Percentiles rank a stretch among this genome's conserved stretches.
These are phyloP conservation scores for Rhizoglyphus robini DNA, from an alignment of 1,140 invertebrate genomes.

Conservation along the genomic window DNA sequence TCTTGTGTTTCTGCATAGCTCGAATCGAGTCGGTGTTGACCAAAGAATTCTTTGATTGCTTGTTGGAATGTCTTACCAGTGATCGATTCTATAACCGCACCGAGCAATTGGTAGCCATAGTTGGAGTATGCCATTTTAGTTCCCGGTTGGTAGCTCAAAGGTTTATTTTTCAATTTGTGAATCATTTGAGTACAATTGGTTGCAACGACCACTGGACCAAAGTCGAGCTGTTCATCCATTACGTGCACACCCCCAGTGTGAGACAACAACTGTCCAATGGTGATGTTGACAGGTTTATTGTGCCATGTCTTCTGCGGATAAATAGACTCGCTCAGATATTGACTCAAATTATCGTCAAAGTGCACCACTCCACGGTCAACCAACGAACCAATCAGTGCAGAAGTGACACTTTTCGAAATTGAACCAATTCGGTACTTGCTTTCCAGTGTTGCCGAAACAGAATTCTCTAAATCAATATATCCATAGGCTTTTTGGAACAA, in stretches of 20 bases:
- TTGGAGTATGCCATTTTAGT: background rate
- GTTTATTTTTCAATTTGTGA: background rate
- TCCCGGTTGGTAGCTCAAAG: background rate
- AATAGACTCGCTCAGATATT: background rate
- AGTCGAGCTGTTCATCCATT: background rate
- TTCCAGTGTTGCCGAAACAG: background rate
- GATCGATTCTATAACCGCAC: background rate
- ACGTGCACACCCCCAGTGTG: background rate
- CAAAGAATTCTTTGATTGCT: too few relatives aligned
- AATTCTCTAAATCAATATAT: conserved; percentile 1
- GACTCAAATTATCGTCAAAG: background rate
- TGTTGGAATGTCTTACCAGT: too few relatives aligned
- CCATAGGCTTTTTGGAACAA: background rate
- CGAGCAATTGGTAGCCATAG: conserved; percentile 2
- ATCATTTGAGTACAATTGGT: background rate
- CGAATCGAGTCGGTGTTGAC: too few relatives aligned
- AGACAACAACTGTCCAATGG: background rate
- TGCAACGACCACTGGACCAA: background rate
- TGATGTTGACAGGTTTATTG: background rate
- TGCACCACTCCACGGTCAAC: background rate
- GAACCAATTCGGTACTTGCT: background rate
- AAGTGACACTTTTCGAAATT: conserved; percentile 3
- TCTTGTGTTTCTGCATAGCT: too few relatives aligned
- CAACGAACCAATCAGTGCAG: background rate
- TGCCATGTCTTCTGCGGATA: background rate